phyloP scores from a whole-genome alignment of 1,140 invertebrate species.

The Macrotrachela quadricornifera region DNA sequence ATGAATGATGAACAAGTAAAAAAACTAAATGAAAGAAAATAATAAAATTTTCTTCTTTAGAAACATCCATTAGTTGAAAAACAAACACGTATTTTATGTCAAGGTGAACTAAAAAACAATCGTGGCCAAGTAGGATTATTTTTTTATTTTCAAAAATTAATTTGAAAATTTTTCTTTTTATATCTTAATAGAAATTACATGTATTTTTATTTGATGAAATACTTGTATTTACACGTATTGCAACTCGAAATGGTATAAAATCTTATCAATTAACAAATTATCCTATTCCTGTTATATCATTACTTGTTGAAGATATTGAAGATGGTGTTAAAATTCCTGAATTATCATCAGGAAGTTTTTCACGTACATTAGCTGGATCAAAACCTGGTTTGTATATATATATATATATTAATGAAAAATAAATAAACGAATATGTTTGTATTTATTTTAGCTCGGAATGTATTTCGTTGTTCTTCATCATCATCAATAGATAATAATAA shows the following conservation, averaged over 20 bases:
- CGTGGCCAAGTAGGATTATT: too few relatives aligned
- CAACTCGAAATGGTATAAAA: conserved; percentile 18
- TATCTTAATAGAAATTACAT: conserved; percentile 33
- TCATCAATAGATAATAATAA: conserved; percentile 18
- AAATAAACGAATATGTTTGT: not conserved
- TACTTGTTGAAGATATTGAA: conserved; percentile 25
- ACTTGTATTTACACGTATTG: conserved; percentile 31
- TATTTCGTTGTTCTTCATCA: conserved; percentile 18
- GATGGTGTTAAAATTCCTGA: conserved; percentile 15
- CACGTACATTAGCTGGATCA: conserved; percentile 9
- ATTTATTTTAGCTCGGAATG: conserved; percentile 19
- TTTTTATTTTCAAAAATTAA: too few relatives aligned
- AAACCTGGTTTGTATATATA: not conserved
- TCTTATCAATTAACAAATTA: conserved; percentile 31
- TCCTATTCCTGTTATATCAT: conserved; percentile 28
- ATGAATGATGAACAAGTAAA: conserved; percentile 30
- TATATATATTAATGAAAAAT: not conserved
- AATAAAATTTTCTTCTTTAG: too few relatives aligned
- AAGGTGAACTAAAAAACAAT: too few relatives aligned
- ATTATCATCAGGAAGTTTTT: conserved; percentile 23
- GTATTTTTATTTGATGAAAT: conserved; percentile 36
- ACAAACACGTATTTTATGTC: too few relatives aligned
- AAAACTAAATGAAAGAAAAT: too few relatives aligned
- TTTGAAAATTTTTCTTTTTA: not conserved
- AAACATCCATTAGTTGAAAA: too few relatives aligned